Conservation (phyloP, 2,888 invertebrate species). For the Drosophila pullipes region DNA sequence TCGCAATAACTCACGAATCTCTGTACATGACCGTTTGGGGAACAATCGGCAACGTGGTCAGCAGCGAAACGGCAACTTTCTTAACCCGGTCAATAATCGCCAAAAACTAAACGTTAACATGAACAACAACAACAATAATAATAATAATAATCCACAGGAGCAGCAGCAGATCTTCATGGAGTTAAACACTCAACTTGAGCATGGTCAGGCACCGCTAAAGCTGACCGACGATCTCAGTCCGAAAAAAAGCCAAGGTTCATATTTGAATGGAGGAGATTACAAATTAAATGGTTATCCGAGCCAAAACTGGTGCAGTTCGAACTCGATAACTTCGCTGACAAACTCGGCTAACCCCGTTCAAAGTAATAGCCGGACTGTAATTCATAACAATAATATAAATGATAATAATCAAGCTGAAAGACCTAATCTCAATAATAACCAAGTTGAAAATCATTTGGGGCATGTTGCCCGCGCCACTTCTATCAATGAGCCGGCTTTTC, state of each 20-base stretch:
- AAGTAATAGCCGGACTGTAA: background rate
- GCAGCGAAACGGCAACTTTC: background rate
- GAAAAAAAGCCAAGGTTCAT: background rate
- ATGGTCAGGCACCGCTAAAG: background rate
- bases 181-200: slow-evolving; percentile 15
- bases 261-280: background rate
- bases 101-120: background rate
- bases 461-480: background rate
- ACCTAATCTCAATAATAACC: background rate
- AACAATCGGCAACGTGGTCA: slow-evolving; percentile 8
- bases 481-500: background rate
- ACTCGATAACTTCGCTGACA: background rate
- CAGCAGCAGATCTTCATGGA: slow-evolving; percentile 20
- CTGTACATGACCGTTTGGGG: slow-evolving; percentile 18
- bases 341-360: background rate
- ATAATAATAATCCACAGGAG: background rate
- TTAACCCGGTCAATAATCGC: background rate
- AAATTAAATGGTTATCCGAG: background rate
- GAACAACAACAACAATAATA: slow-evolving; percentile 1
- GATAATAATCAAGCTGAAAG: background rate
- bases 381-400: background rate
- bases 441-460: slow-evolving; percentile 4
- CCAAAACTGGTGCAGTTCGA: background rate
- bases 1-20: background rate
- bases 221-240: background rate